Evolutionary conservation across 2,113 vertebrate species (phyloP).

Genomic region (Ictalurus punctatus): DNA sequence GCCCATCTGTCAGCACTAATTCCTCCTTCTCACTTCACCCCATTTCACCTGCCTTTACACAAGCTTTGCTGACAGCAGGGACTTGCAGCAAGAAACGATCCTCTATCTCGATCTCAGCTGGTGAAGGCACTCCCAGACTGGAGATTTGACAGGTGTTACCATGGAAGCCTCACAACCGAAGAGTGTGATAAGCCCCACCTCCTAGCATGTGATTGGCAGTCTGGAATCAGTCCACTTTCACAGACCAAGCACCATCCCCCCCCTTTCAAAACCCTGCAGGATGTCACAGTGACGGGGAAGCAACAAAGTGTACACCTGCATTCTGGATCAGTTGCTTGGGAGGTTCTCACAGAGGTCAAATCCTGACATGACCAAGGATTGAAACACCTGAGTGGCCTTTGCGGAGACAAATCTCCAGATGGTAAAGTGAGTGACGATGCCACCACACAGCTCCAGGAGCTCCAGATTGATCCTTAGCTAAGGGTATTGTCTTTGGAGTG

Average conservation of each 20-base stretch:
- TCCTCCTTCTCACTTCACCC: constrained; percentile 2
- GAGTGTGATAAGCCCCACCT: constrained; percentile 24
- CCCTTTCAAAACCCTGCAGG: not conserved
- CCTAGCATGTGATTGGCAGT: constrained; percentile 27
- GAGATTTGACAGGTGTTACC: constrained; percentile 43
- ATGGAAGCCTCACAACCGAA: constrained; percentile 54
- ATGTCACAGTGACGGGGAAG: not conserved
- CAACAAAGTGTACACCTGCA: not conserved
- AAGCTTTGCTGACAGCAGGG: constrained; percentile 28
- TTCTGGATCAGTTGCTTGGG: not conserved
- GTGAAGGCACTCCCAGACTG: not conserved
- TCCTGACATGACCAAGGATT: not conserved
- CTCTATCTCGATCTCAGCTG: constrained; percentile 38
- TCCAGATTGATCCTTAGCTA: not conserved
- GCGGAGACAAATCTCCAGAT: not conserved
- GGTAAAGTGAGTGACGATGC: not conserved
- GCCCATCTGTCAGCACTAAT: constrained; percentile 4
- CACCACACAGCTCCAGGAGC: not conserved
- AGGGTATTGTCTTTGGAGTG: not conserved
- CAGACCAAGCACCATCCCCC: not conserved
- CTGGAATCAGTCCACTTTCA: constrained; percentile 32
- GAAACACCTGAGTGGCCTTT: not conserved
- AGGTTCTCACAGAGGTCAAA: not conserved
- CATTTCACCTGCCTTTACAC: constrained; percentile 15
- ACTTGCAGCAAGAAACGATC: constrained; percentile 6